These are phyloP conservation scores for Chaenogobius annularis DNA, from an alignment of 2,113 vertebrate genomes.

Conservation along the genomic window DNA sequence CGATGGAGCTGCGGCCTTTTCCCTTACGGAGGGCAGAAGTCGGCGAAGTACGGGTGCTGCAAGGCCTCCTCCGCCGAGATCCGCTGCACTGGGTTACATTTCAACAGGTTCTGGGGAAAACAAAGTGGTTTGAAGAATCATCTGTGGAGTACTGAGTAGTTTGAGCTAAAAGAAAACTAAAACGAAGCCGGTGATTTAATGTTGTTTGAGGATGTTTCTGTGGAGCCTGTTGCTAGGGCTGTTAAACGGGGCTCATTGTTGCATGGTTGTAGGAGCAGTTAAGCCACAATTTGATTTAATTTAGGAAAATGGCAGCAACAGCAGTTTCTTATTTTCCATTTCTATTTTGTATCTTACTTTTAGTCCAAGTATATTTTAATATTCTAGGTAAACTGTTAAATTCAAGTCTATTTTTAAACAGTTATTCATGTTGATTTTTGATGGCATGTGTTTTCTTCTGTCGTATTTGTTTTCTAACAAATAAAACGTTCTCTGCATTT, in stretches of 20 bases:
- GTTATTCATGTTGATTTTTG: too few species aligned
- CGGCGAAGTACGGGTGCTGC: conserved; percentile 84
- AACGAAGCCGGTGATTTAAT: not conserved
- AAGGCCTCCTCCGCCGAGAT: conserved; percentile 87
- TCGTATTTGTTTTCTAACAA: too few species aligned
- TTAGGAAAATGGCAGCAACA: not conserved
- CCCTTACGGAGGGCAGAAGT: conserved; percentile 80
- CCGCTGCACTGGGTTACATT: conserved; percentile 87
- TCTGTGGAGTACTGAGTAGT: not conserved
- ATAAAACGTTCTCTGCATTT: too few species aligned
- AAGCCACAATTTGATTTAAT: too few species aligned
- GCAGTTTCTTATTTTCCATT: too few species aligned
- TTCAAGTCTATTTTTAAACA: too few species aligned
- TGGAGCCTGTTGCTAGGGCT: too few species aligned
- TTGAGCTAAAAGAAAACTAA: not conserved
- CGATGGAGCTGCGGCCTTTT: conserved; percentile 22
- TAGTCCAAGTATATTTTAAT: too few species aligned
- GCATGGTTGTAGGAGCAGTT: too few species aligned
- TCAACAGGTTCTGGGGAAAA: conserved; percentile 84
- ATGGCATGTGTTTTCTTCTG: too few species aligned
- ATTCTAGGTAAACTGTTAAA: too few species aligned
- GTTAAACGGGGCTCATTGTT: not conserved
- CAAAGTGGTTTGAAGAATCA: conserved; percentile 13
- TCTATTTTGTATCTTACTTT: too few species aligned
- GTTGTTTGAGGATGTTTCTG: not conserved